These are phyloP conservation scores for Chalcis sispes DNA, from an alignment of 2,888 invertebrate species.

Conservation along the genomic window DNA sequence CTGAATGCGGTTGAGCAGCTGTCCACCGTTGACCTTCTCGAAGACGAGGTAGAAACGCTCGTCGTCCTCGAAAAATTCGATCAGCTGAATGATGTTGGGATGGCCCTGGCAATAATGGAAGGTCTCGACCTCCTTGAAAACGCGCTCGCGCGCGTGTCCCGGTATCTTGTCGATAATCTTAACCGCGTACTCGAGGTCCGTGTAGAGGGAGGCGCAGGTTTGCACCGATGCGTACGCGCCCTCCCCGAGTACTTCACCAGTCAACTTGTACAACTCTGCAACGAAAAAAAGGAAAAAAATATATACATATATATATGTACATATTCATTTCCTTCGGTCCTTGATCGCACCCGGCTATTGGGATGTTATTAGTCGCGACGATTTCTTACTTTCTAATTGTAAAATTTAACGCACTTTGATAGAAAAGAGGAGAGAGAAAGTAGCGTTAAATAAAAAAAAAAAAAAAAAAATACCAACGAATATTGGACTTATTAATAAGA, in stretches of 20 bases:
- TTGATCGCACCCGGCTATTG: no score
- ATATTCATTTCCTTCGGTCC: no score
- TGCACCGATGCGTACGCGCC: slow-evolving; percentile 98
- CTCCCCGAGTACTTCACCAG: slow-evolving; percentile 96
- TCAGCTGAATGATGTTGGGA: slow-evolving; percentile 97
- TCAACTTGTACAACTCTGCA: slow-evolving; percentile 94
- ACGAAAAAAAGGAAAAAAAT: slow-evolving; percentile 6
- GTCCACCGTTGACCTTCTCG: slow-evolving; percentile 98
- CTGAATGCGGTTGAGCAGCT: slow-evolving; percentile 94
- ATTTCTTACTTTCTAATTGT: neutral
- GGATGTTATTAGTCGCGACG: no score
- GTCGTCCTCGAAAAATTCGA: slow-evolving; percentile 98
- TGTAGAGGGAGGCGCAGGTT: slow-evolving; percentile 93
- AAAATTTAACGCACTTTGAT: no score
- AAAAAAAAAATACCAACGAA: no score
- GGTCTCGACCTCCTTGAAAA: slow-evolving; percentile 98
- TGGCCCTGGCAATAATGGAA: slow-evolving; percentile 99
- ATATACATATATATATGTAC: no score
- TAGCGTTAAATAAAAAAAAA: no score
- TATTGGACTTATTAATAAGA: no score
- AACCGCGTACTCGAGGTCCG: slow-evolving; percentile 96
- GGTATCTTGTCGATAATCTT: slow-evolving; percentile 98
- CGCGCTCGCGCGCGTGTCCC: slow-evolving; percentile 94
- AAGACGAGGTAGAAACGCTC: slow-evolving; percentile 98
- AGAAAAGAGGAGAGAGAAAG: no score